Conservation (phyloP, 2,797 vertebrate species). For the Malacoraja senta region DNA sequence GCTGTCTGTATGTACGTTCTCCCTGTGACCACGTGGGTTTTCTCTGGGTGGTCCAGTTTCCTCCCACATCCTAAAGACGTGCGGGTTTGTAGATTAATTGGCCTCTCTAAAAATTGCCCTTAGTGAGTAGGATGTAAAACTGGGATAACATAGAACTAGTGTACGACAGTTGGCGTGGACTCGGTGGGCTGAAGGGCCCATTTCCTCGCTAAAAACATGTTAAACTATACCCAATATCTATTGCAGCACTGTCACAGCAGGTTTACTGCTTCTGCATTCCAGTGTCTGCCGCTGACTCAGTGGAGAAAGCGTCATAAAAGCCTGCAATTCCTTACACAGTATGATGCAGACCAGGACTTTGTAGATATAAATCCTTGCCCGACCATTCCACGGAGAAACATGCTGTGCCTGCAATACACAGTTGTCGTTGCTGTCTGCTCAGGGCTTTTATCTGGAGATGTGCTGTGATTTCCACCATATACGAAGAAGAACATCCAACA, state of each 20-base stretch:
- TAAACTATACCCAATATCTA: not conserved
- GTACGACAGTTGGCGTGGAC: no score
- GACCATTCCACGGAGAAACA: not conserved
- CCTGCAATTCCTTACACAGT: not conserved
- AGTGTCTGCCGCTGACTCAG: not conserved
- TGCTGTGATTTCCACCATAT: not conserved
- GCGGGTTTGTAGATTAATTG: no score
- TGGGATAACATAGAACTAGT: no score
- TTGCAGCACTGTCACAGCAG: not conserved
- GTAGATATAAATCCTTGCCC: not conserved
- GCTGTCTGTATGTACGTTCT: no score
- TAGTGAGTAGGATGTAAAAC: no score
- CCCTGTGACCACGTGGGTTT: no score
- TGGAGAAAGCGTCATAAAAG: not conserved
- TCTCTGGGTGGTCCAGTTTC: no score
- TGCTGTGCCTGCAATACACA: not conserved
- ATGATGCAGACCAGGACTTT: not conserved
- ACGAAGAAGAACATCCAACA: not conserved
- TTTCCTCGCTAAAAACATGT: no score
- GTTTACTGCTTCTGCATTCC: not conserved
- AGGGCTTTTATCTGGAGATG: not conserved
- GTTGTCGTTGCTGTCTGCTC: not conserved
- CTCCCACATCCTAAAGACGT: no score
- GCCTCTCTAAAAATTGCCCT: no score
- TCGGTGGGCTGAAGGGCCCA: no score